Evolutionary conservation across 2,113 vertebrate genomes (phyloP), one percentile per base, ranked within the genome.

Genomic region (Oncorhynchus kisutch): DNA sequence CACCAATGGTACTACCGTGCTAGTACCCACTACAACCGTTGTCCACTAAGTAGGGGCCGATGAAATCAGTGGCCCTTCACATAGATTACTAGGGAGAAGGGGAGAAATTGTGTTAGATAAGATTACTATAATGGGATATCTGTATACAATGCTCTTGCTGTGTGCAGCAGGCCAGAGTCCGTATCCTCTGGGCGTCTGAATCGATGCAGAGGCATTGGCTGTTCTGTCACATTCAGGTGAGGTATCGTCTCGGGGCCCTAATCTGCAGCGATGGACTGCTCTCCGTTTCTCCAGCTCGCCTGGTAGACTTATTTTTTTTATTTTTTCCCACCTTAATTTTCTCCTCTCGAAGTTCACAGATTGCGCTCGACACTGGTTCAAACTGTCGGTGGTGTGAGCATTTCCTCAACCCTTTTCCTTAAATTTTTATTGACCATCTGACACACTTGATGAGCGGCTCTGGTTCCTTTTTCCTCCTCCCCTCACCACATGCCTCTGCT

Each of bases 201-300:
- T 18, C 70, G 82, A 75, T 84, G 80, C 78, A 79, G 75, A 67
- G 74, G 80, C 84, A 78, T 80, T 85, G 84, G 86, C 80, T 85
- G 84, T 65, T 86, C 86, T 86, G 82, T 82, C 85, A 88, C 86
- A 76, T 87, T 69, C 5, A 71, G 85, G 80, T 86, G 88, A 85
- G 71, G 79, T 75, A 16, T 51, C 3, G 14, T 51, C 14, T 3
- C 14, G 14, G 14, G 49, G 49, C 49, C 12, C 39, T 39, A 45
- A 11, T 54, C 51, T 18, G 14, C 1, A 11, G 39, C 39, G 8
- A 9, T 9, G 8, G 39, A 39, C 39, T 39, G 39, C 39, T 45
- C 39, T 9, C 39, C 3, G 9, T 11, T 45, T 45, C 39, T 3
- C 39, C 9, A 45, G 39, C 39, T 45, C 9, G 9, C 39, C 39